Percentiles rank a stretch among this genome's conserved stretches.
Conservation (phyloP, 1,140 invertebrate species). For the Laodelphax striatellus region DNA sequence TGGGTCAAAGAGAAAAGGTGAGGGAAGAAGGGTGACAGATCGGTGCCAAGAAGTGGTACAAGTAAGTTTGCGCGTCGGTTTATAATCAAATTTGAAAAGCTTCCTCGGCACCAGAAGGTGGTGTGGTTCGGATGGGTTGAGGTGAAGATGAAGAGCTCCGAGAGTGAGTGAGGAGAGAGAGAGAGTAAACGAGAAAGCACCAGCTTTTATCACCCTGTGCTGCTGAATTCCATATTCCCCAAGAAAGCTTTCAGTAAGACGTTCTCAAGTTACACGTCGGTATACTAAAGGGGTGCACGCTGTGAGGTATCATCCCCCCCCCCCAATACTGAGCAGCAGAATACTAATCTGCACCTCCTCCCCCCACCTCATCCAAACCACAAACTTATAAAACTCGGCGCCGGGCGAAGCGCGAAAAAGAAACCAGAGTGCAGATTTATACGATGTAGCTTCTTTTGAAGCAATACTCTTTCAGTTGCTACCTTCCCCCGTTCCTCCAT, state of each 20-base stretch:
- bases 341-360: not conserved
- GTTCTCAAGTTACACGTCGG: not conserved
- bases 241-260: slow-evolving; percentile 1
- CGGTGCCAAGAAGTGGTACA: too few species aligned
- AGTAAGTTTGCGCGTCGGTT: too few species aligned
- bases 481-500: not conserved
- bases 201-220: not conserved
- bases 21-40: too few species aligned
- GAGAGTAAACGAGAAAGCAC: too few species aligned
- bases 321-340: not conserved
- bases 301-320: not conserved
- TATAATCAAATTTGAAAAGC: too few species aligned
- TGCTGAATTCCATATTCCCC: not conserved
- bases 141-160: too few species aligned
- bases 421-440: not conserved
- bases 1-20: too few species aligned
- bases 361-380: too few species aligned
- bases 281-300: not conserved
- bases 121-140: too few species aligned
- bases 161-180: too few species aligned
- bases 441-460: not conserved
- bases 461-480: too few species aligned
- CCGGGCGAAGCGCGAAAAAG: not conserved
- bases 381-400: not conserved
- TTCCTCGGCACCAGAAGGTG: too few species aligned